Evolutionary conservation across 2,888 invertebrate genomes (phyloP).

Genomic region (Aethes cnicana): DNA sequence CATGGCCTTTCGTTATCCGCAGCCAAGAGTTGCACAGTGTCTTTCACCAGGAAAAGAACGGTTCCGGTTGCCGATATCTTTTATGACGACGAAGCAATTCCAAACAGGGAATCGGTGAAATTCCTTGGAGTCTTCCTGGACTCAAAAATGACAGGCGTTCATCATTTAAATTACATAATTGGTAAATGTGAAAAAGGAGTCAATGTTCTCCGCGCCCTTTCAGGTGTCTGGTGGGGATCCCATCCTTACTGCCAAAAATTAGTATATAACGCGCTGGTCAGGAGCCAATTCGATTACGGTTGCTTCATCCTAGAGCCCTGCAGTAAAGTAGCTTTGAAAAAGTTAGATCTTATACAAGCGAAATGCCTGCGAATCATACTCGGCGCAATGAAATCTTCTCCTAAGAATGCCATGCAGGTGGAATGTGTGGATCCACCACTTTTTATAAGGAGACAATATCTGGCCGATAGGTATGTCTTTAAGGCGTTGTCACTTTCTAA

Average conservation of each 20-base stretch:
- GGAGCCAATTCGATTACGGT: slow-evolving; percentile 38
- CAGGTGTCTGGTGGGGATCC: slow-evolving; percentile 36
- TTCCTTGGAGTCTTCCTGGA: too few species aligned
- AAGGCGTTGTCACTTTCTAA: neutral
- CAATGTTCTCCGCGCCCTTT: slow-evolving; percentile 24
- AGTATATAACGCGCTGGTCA: slow-evolving; percentile 34
- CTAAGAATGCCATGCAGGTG: neutral
- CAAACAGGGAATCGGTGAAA: too few species aligned
- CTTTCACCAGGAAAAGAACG: too few species aligned
- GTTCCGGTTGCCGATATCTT: too few species aligned
- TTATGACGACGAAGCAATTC: too few species aligned
- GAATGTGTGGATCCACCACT: neutral
- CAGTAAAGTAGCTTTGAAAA: slow-evolving; percentile 24
- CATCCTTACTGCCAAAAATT: slow-evolving; percentile 34
- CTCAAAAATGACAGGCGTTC: slow-evolving; percentile 20
- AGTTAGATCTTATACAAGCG: slow-evolving; percentile 33
- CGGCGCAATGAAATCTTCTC: neutral
- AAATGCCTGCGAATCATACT: slow-evolving; percentile 31
- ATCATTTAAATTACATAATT: slow-evolving; percentile 20
- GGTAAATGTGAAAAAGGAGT: slow-evolving; percentile 29
- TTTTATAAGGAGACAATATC: neutral
- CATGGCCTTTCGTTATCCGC: too few species aligned
- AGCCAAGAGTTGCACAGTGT: too few species aligned
- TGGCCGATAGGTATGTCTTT: neutral
- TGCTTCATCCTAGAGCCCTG: slow-evolving; percentile 34